Conservation (phyloP, 92 coral and sea anemone genomes). For the Porites lobata region DNA sequence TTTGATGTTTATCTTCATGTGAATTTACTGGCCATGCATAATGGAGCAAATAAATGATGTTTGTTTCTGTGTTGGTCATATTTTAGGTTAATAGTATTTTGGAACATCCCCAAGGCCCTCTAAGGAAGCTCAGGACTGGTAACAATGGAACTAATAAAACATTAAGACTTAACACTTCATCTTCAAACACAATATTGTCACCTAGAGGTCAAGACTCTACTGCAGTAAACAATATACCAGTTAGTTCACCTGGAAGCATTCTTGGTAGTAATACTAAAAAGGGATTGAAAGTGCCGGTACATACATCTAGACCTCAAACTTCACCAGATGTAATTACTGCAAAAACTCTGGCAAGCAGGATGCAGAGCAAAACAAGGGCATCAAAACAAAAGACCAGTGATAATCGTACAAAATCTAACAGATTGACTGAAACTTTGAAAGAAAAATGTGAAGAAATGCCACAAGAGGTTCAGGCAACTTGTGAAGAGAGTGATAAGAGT, state of each 20-base stretch:
- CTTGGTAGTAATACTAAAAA: conserved; percentile 11
- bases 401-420: neutral
- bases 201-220: conserved; percentile 17
- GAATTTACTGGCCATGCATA: no score
- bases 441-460: conserved; percentile 11
- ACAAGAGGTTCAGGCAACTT: neutral
- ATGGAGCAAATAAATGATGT: neutral
- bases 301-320: conserved; percentile 10
- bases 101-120: neutral
- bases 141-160: neutral
- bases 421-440: neutral
- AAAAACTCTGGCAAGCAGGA: conserved; percentile 7
- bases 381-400: conserved; percentile 4
- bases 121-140: neutral
- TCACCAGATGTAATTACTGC: conserved; percentile 14
- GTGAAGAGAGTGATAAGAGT: neutral
- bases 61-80: neutral
- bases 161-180: conserved; percentile 23
- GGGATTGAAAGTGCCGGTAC: neutral
- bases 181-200: neutral
- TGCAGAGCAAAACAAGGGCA: neutral
- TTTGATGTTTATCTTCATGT: no score
- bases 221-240: neutral
- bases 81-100: neutral
- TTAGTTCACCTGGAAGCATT: neutral